Evolutionary conservation across 2,888 invertebrate genomes (phyloP), one percentile per base, ranked within the genome.

Genomic region (Schizotus pectinicornis): DNA sequence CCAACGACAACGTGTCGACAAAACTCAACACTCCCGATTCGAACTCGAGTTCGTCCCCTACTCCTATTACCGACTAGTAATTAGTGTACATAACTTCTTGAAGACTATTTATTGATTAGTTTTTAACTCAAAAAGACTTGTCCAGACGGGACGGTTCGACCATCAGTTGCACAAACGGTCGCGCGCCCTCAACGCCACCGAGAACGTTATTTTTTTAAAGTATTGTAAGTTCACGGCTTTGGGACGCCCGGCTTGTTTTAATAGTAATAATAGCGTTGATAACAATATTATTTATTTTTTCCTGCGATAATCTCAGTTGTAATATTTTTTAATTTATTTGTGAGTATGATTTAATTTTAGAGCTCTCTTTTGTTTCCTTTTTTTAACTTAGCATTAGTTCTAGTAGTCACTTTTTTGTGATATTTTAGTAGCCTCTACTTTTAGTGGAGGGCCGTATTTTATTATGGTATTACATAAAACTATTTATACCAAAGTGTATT

Each of bases 1-100:
- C 72, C 41, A 78, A 78, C 52, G 77, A 77, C 59, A 77, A 77
- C 54, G 65, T 73, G 46, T 56, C 75, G 11, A 55, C 74, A 33
- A 76, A 75, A 60, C 68, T 71, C 7, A 69, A 65, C 36, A 72
- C 70, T 5, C 74, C 74, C 1, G 75, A 77, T 34, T 66, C 73
- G 38, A 67, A 67, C 34, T 36, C 62, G 51, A 47, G 64, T 64
- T 32, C 68, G 58, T 61, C 65, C 63, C 22, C 22, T 55, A 56
- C 68, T 13, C 56, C 64, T 43, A 66, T 69, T 65, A 67, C 69
- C 61, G 70, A 72, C 52, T 72, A 67, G 64, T 56, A 59, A 41
- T 51, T 50, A 52, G 31, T 53, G 49, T 53, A 59, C 50, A 55
- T 56, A 55, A 59, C 22, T 48, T 48, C 52, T 47, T 43, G 45